Evolutionary conservation across 2,797 vertebrate species (phyloP).

Genomic region (Hephaestus fuliginosus): DNA sequence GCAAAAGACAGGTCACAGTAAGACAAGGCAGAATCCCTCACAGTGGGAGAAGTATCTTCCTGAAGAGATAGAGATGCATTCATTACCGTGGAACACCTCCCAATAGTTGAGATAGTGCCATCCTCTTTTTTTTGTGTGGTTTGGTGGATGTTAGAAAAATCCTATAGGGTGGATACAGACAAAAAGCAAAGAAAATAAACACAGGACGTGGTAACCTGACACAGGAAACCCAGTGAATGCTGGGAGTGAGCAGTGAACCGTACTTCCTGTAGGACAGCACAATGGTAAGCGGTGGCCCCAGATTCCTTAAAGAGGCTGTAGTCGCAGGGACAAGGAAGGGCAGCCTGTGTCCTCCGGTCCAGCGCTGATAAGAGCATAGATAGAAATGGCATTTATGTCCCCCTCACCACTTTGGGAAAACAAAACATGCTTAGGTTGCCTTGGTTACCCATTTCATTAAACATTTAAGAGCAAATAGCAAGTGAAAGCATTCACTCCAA

Average conservation of each 20-base stretch:
- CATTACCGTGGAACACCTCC: conserved; percentile 46
- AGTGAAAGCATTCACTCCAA: conserved; percentile 23
- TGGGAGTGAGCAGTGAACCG: conserved; percentile 85
- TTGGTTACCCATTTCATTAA: conserved; percentile 64
- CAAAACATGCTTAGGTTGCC: conserved; percentile 74
- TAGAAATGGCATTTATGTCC: conserved; percentile 79
- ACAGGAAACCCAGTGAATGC: conserved; percentile 90
- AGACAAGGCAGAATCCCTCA: conserved; percentile 40
- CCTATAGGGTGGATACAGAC: conserved; percentile 81
- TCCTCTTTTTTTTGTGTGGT: conserved; percentile 70
- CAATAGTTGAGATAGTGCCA: conserved; percentile 74
- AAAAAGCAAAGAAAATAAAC: conserved; percentile 88
- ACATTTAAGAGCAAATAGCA: conserved; percentile 37
- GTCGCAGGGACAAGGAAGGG: conserved; percentile 84
- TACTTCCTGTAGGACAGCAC: conserved; percentile 88
- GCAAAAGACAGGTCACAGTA: conserved; percentile 53
- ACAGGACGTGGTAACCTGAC: conserved; percentile 88
- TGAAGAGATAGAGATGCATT: conserved; percentile 61
- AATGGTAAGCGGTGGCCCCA: conserved; percentile 84
- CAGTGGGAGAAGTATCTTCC: conserved; percentile 44
- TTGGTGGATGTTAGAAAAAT: conserved; percentile 74
- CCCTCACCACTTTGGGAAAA: conserved; percentile 61
- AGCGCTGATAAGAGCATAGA: conserved; percentile 83
- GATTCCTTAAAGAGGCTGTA: conserved; percentile 83
- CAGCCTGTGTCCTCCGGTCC: conserved; percentile 80